Conservation (phyloP, 2,113 vertebrate genomes). For the Pangasianodon hypophthalmus region DNA sequence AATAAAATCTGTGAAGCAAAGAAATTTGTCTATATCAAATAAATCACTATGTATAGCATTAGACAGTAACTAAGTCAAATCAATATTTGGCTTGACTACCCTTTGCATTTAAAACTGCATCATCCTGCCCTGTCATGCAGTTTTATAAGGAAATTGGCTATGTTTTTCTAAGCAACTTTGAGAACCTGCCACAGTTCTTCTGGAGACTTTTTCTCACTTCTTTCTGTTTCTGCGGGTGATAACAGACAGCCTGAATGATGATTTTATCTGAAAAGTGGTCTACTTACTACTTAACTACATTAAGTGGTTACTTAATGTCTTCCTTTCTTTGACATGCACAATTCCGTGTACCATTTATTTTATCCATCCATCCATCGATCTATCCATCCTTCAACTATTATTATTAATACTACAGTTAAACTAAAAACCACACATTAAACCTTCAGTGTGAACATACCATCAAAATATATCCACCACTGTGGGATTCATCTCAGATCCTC, state of each 20-base stretch:
- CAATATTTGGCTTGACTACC: background rate
- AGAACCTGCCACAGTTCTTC: background rate
- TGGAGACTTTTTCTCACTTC: background rate
- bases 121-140: background rate
- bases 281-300: too few relatives aligned
- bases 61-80: background rate
- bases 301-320: background rate
- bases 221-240: background rate
- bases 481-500: background rate
- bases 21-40: background rate
- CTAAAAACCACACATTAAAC: background rate
- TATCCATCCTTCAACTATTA: background rate
- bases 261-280: background rate
- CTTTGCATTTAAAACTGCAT: background rate
- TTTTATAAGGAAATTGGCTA: background rate
- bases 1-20: background rate
- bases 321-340: background rate
- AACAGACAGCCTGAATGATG: background rate
- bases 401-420: background rate
- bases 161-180: background rate
- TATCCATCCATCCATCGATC: background rate
- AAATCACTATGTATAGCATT: background rate
- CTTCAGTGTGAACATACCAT: background rate
- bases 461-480: background rate
- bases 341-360: background rate